A percentile compares a stretch with the other conserved stretches of the same genome.
Evolutionary conservation across 2,797 vertebrate genomes (phyloP).

Genomic region (Chrysocyon brachyurus): DNA sequence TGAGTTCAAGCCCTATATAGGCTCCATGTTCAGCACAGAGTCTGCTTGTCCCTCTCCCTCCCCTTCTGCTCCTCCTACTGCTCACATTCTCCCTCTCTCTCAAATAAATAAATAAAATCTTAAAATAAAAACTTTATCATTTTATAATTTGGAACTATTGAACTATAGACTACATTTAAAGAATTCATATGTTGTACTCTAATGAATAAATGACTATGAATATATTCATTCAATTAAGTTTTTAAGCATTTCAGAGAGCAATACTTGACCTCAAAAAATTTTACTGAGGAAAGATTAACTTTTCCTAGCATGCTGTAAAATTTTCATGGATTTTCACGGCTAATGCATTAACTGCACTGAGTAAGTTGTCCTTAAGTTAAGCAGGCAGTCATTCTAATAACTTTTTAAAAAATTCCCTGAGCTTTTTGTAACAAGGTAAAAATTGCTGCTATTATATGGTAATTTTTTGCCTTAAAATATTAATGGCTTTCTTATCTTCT

Average conservation of each 20-base stretch:
- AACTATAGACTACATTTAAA: background rate
- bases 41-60: background rate
- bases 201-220: background rate
- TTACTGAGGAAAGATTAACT: background rate
- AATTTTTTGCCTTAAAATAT: background rate
- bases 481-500: background rate
- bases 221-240: slow-evolving; percentile 28
- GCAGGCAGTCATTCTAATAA: background rate
- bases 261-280: background rate
- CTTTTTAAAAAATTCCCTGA: background rate
- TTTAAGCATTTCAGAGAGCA: slow-evolving; percentile 25
- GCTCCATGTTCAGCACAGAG: background rate
- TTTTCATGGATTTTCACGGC: background rate
- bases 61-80: background rate
- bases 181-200: background rate
- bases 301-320: background rate
- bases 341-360: background rate
- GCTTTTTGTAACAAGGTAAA: slow-evolving; percentile 10
- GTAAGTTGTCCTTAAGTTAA: background rate
- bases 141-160: background rate
- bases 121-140: background rate
- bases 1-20: background rate
- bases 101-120: background rate
- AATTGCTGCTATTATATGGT: background rate
- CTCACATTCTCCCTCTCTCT: background rate